phyloP scores from a whole-genome alignment of 1,140 invertebrate genomes.

The Procambarus clarkii region DNA sequence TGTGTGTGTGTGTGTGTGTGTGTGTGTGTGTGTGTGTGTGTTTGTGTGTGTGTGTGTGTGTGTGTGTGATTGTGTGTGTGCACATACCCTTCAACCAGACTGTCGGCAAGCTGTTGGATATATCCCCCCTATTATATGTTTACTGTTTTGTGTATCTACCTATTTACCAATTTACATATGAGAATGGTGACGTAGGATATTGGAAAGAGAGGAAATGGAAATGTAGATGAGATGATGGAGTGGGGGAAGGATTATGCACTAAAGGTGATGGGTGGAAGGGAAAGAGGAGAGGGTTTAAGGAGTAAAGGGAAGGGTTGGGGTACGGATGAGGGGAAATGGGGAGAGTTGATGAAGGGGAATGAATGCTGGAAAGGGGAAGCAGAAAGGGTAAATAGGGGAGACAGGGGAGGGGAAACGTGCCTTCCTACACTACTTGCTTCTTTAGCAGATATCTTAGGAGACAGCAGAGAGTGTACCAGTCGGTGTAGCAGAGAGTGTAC shows the following conservation, averaged over 20 bases:
- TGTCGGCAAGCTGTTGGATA: background rate
- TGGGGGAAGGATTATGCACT: too few species aligned
- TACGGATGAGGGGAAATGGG: background rate
- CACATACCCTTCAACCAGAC: background rate
- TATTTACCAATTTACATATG: background rate
- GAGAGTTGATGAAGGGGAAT: too few species aligned
- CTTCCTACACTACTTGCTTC: background rate
- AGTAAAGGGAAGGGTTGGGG: background rate
- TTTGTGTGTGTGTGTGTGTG: slow-evolving; percentile 19
- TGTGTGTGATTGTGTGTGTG: background rate
- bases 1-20: slow-evolving; percentile 23
- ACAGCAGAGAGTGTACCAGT: too few species aligned
- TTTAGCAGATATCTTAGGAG: background rate
- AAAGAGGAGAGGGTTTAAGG: background rate
- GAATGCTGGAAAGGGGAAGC: background rate
- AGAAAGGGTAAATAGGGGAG: too few species aligned
- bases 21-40: slow-evolving; percentile 13
- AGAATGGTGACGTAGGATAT: background rate
- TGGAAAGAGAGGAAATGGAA: background rate
- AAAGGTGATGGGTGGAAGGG: background rate
- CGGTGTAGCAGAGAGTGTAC: too few species aligned
- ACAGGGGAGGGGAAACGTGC: background rate
- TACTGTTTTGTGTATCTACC: too few species aligned
- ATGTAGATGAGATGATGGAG: background rate
- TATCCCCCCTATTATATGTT: too few species aligned